Conservation (phyloP, 2,113 vertebrate genomes). For the Myotis lucifugus region DNA sequence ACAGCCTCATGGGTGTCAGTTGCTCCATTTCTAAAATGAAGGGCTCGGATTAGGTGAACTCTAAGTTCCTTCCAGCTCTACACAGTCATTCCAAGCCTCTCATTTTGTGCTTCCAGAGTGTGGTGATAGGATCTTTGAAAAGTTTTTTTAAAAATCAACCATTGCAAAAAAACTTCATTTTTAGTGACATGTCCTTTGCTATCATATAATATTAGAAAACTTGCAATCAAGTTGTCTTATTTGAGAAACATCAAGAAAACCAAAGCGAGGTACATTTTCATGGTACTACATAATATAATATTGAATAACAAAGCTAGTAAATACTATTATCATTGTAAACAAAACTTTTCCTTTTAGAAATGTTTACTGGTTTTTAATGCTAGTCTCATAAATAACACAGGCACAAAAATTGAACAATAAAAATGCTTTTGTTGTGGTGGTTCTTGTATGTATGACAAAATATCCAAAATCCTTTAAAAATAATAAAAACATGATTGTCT, state of each 20-base stretch:
- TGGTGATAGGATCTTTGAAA: slow-evolving; percentile 20
- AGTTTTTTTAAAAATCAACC: background rate
- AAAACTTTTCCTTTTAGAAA: background rate
- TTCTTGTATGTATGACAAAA: background rate
- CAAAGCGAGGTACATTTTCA: background rate
- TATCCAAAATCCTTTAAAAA: slow-evolving; percentile 1
- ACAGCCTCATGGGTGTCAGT: background rate
- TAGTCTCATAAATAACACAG: background rate
- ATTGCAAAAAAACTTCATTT: slow-evolving; percentile 20
- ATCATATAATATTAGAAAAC: background rate
- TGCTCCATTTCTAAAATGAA: slow-evolving; percentile 23
- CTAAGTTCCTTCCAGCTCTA: background rate
- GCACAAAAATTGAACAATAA: background rate
- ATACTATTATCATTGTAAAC: background rate
- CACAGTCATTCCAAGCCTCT: background rate
- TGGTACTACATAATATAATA: background rate
- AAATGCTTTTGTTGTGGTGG: background rate
- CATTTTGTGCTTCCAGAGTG: background rate
- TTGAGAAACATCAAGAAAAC: background rate
- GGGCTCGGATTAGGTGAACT: background rate
- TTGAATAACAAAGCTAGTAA: background rate
- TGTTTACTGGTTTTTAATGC: background rate
- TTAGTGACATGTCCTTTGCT: background rate
- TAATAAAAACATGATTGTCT: background rate
- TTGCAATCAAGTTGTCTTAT: background rate